Base-by-base conservation (phyloP, 2,797 vertebrate genomes). In the Siniperca scherzeri region DNA sequence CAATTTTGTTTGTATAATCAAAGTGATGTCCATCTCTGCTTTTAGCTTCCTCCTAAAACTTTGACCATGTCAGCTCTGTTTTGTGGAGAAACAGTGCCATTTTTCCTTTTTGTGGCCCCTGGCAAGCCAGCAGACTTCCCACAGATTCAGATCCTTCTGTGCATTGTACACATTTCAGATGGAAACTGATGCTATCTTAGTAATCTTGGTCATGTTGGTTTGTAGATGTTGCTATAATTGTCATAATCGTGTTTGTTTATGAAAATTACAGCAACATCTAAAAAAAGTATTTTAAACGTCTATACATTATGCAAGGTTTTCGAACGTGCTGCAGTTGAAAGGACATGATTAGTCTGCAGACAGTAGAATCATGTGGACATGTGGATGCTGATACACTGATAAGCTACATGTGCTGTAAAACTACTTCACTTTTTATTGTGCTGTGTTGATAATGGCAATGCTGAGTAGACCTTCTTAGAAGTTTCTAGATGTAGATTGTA, bases 351-450 rank as follows among this genome's bases (percentile, higher is more conserved):
- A 81, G 9, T 17, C 38, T 50, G 38, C 70, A 75, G 42, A 82
- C 81, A 69, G 62, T 53, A 38, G 25, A 10, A 59, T 53, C 13
- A 71, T 74, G 3, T 50, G 27, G 44, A 38, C 50, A 27, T 27
- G 27, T 27, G 27, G 27, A 75, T 9, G 55, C 57, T 71, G 70
- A 76, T 74, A 52, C 25, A 16, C 66, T 69, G 87, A 91, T 91
- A 85, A 85, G 57, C 27, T 75, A 6, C 46, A 74, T 46, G 38
- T 70, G 55, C 59, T 44, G 40, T 77, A 70, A 78, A 81, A 66
- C 80, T 59, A 69, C 75, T 77, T 89, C 42, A 52, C n/a, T 33
- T 72, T 87, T 89, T 86, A 83, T 65, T 82, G 67, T 52, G 22
- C 38, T 38, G 44, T 22, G 36, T 60, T 59, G 74, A 76, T 79